Evolutionary conservation across 2,113 vertebrate genomes (phyloP), one percentile per base, ranked within the genome.

Genomic region (Struthidea cinerea): DNA sequence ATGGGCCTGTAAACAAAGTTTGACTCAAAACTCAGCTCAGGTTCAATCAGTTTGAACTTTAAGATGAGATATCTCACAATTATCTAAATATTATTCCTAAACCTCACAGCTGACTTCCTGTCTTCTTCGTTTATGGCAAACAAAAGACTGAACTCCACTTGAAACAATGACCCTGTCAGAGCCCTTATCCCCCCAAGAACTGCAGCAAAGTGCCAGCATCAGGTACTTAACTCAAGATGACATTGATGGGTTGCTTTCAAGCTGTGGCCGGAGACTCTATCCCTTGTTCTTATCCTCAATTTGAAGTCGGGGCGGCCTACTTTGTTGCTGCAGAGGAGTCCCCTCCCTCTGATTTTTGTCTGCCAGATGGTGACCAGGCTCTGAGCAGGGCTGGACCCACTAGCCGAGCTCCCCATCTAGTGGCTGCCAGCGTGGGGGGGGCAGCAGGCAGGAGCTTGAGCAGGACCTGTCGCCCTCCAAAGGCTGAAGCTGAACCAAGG

Each of bases 81-180:
- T 96, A 97, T 97, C 98, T 97, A 97, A 98, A 98, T 98, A 98
- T 98, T 98, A 98, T 97, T 97, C 96, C 96, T 96, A 95, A 96
- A 97, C 93, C 96, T 97, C 94, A 93, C 95, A 93, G 95, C 96
- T 97, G 96, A 97, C 97, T 98, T 98, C 96, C 97, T 95, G 95
- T 97, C 95, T 89, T 96, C 97, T 97, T 97, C 96, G 27, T 93
- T 96, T 94, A 96, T 88, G 95, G 96, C 94, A 91, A 97, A 95
- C 86, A 94, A 96, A 97, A 96, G 93, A 61, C 95, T 95, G 97
- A 97, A 95, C 96, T 88, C 97, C 96, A 83, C 95, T 96, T 89
- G 94, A 96, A 95, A 96, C 89, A 79, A 81, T 95, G 96, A 96
- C 96, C 94, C 96, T 89, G 69, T 86, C 63, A 68, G 89, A 96